Conservation (phyloP, 2,888 invertebrate species). For the Erannis defoliaria region DNA sequence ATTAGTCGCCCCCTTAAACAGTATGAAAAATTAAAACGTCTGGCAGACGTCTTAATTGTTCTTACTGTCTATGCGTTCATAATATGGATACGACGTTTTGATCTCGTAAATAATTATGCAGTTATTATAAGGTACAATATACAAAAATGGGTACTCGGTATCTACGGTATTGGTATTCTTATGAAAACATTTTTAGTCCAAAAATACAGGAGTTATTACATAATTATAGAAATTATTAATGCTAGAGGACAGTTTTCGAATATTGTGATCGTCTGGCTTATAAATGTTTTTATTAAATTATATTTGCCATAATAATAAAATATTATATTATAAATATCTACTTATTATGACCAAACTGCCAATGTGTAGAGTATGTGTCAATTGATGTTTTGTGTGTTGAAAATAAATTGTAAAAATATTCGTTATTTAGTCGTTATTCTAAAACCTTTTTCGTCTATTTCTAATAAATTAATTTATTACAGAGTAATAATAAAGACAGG, state of each 20-base stretch:
- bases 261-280: slow-evolving; percentile 60
- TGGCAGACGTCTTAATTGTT: too few species aligned
- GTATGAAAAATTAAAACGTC: too few species aligned
- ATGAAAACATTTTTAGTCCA: slow-evolving; percentile 17
- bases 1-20: too few species aligned
- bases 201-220: slow-evolving; percentile 12
- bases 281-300: slow-evolving; percentile 44
- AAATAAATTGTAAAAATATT: slow-evolving; percentile 51
- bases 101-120: slow-evolving; percentile 31
- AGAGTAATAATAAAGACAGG: slow-evolving; percentile 9
- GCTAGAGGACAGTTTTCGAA: slow-evolving; percentile 42
- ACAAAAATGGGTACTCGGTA: slow-evolving; percentile 22
- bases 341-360: slow-evolving; percentile 65
- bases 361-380: slow-evolving; percentile 64
- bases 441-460: slow-evolving; percentile 13
- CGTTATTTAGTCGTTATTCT: slow-evolving; percentile 30
- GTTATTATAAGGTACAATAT: background rate
- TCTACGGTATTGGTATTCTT: slow-evolving; percentile 21
- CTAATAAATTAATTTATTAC: slow-evolving; percentile 9
- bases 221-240: slow-evolving; percentile 24
- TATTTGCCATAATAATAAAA: slow-evolving; percentile 25
- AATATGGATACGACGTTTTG: slow-evolving; percentile 18
- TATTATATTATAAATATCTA: slow-evolving; percentile 30
- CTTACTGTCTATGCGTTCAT: too few species aligned
- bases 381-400: slow-evolving; percentile 68